Evolutionary conservation across 2,888 invertebrate species (phyloP).

Genomic region (Ennomos quercinarius): DNA sequence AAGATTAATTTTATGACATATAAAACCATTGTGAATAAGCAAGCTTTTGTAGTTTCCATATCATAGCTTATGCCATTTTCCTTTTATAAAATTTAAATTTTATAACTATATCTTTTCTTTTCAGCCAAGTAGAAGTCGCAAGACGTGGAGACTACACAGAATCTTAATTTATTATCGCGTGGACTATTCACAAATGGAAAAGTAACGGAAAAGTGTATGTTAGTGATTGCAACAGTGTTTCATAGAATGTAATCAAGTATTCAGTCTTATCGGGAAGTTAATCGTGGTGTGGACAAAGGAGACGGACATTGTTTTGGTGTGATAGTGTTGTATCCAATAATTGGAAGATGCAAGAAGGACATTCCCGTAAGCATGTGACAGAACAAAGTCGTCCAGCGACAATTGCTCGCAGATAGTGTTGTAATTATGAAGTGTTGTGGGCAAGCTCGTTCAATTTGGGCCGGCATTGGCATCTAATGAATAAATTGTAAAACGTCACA

Average conservation of each 20-base stretch:
- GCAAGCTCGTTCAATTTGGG: slow-evolving; percentile 50
- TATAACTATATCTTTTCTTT: slow-evolving; percentile 46
- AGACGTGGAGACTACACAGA: slow-evolving; percentile 69
- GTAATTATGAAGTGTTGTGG: slow-evolving; percentile 67
- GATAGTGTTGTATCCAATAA: slow-evolving; percentile 84
- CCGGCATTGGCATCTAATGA: slow-evolving; percentile 61
- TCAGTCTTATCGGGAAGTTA: slow-evolving; percentile 68
- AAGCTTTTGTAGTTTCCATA: too few species aligned
- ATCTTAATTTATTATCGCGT: slow-evolving; percentile 83
- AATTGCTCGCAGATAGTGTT: slow-evolving; percentile 62
- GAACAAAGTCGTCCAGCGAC: slow-evolving; percentile 64
- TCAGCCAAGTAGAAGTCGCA: slow-evolving; percentile 75
- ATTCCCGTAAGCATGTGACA: slow-evolving; percentile 71
- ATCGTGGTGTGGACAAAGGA: slow-evolving; percentile 62
- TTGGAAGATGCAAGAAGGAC: slow-evolving; percentile 77
- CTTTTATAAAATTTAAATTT: too few species aligned
- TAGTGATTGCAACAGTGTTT: slow-evolving; percentile 73
- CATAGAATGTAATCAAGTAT: slow-evolving; percentile 61
- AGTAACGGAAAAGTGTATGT: slow-evolving; percentile 80
- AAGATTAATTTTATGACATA: too few species aligned
- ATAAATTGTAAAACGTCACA: slow-evolving; percentile 64
- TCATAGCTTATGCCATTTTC: too few species aligned
- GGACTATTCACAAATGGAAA: slow-evolving; percentile 77
- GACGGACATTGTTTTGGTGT: slow-evolving; percentile 81
- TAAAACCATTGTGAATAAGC: too few species aligned